Evolutionary conservation across 2,797 vertebrate species (phyloP).

Genomic region (Sebastes iracundus): DNA sequence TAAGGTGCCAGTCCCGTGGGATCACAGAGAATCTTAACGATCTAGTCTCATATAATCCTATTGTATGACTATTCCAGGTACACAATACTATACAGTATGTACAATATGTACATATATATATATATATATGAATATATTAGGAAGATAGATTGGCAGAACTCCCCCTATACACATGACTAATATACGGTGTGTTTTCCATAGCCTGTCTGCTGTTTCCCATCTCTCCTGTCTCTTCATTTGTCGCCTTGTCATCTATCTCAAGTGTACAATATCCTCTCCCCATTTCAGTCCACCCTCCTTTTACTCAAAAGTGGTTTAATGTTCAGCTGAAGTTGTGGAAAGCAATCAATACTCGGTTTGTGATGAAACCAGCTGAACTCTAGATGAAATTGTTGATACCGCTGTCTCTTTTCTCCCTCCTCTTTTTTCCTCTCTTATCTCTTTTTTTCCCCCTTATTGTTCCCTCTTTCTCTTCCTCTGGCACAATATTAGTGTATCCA

Average conservation of each 20-base stretch:
- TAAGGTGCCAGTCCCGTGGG: constrained; percentile 70
- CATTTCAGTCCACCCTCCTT: constrained; percentile 26
- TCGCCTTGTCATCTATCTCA: constrained; percentile 47
- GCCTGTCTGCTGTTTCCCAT: constrained; percentile 37
- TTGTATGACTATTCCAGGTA: constrained; percentile 69
- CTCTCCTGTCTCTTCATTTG: constrained; percentile 47
- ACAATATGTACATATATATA: constrained; percentile 69
- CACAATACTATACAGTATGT: constrained; percentile 62
- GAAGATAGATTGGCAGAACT: constrained; percentile 53
- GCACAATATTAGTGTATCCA: constrained; percentile 76
- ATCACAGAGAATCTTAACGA: constrained; percentile 67
- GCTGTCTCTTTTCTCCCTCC: constrained; percentile 27
- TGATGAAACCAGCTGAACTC: constrained; percentile 68
- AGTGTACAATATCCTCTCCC: constrained; percentile 38
- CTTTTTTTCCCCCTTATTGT: constrained; percentile 20
- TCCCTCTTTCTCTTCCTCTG: constrained; percentile 65
- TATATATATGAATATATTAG: constrained; percentile 60
- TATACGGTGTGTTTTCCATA: constrained; percentile 42
- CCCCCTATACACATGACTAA: constrained; percentile 37
- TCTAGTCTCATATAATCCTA: constrained; percentile 63
- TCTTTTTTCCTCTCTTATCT: constrained; percentile 13
- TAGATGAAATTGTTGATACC: constrained; percentile 60
- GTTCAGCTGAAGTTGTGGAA: constrained; percentile 69
- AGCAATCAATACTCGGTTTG: constrained; percentile 70
- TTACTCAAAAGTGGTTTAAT: constrained; percentile 58